Evolutionary conservation across 2,797 vertebrate species (phyloP), one percentile per base, ranked within the genome.

Genomic region (Vireo griseus): DNA sequence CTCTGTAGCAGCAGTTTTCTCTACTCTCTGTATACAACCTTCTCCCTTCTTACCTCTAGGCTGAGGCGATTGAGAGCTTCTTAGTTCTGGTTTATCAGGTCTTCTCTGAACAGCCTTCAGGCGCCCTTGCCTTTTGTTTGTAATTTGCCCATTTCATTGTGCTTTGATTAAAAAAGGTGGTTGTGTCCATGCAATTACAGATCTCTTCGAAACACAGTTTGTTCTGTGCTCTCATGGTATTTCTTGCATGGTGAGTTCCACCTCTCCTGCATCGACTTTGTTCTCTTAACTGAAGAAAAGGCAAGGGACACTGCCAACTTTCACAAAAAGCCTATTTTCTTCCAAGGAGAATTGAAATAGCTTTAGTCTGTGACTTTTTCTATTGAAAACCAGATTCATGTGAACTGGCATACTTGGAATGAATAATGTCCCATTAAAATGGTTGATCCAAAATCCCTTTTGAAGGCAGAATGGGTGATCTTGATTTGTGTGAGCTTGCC

Each of bases 331-430:
- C 67, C 85, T 47, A 2, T 82, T 86, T 92, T 78, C 42, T 90
- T 84, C 71, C 48, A 79, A 79, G 77, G 39, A 78, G 58, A 55
- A 12, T 80, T 68, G 50, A 91, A 94, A 77, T 67, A 29, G 61
- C 83, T 92, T 79, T 81, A 5, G 1, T 85, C 87, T 92, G 65
- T 65, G 52, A 81, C 87, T 72, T 92, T 61, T 71, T 63, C 68
- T 83, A 28, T 81, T 95, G 79, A 86, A 96, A 93, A 76, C 22
- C 71, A 72, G 66, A 42, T 69, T 85, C 87, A 74, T 89, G 67
- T 86, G 83, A 86, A 72, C 48, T 78, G 76, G 83, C 69, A 37
- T 80, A 24, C 52, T 89, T 77, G 48, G 54, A 82, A 81, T 57
- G 67, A 92, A 67, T 73, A 62, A 6, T 66, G 79, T 62, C 48